These are phyloP conservation scores for Acomys russatus DNA, from an alignment of 2,797 vertebrate genomes.

Conservation along the genomic window DNA sequence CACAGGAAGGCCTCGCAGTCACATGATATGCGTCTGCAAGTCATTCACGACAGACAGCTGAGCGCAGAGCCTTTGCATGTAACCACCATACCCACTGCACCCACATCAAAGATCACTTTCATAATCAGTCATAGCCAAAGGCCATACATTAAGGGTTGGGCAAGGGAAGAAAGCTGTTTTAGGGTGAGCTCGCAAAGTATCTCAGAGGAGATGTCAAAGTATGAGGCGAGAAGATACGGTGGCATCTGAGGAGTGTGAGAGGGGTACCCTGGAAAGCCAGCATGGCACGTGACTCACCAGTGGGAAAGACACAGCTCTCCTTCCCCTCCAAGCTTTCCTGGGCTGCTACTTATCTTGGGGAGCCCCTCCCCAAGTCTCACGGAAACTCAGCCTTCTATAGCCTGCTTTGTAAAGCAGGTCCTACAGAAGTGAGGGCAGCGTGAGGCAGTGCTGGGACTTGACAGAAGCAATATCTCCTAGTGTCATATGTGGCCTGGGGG, in stretches of 20 bases:
- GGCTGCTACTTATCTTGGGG: background rate
- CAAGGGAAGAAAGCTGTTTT: slow-evolving; percentile 59
- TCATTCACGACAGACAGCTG: slow-evolving; percentile 24
- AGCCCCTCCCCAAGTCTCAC: background rate
- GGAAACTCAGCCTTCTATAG: background rate
- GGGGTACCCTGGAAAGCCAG: slow-evolving; percentile 42
- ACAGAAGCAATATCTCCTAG: background rate
- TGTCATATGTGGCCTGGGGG: background rate
- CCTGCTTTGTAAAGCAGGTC: slow-evolving; percentile 3
- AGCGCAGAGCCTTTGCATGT: slow-evolving; percentile 53
- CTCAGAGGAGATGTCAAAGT: background rate
- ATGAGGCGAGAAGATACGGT: background rate
- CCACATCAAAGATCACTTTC: slow-evolving; percentile 80
- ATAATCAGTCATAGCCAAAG: slow-evolving; percentile 60
- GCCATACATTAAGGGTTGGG: slow-evolving; percentile 49
- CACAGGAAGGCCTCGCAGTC: slow-evolving; percentile 1
- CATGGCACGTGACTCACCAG: background rate
- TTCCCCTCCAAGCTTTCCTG: background rate
- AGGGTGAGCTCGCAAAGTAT: slow-evolving; percentile 37
- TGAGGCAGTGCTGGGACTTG: background rate
- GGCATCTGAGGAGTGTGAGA: background rate
- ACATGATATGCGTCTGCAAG: slow-evolving; percentile 60
- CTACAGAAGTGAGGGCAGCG: background rate
- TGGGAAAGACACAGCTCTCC: background rate
- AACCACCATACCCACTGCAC: slow-evolving; percentile 61